Conservation (phyloP, 1,140 invertebrate species). For the Danaus melanippus region DNA sequence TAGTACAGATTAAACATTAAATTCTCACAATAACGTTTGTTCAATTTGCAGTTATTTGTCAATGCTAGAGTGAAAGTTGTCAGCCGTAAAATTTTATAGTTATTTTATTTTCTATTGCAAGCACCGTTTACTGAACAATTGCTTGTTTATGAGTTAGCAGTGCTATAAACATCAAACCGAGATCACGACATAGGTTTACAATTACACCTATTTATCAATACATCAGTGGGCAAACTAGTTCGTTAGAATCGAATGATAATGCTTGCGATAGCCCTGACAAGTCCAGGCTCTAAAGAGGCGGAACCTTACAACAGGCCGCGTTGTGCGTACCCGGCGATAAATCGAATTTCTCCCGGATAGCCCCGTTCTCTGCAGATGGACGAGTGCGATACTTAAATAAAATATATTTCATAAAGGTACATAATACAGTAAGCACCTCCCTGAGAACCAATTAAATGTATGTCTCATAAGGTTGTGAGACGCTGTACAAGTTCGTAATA, state of each 20-base stretch:
- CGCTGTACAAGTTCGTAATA: no score
- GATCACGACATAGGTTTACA: slow-evolving; percentile 3
- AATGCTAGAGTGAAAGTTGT: no score
- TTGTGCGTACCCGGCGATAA: slow-evolving; percentile 55
- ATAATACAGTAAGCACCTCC: no score
- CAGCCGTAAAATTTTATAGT: no score
- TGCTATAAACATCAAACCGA: no score
- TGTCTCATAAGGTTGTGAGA: no score
- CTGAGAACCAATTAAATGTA: no score
- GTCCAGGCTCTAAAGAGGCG: slow-evolving; percentile 44
- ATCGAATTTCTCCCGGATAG: slow-evolving; percentile 60
- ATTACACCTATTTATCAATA: slow-evolving; percentile 9
- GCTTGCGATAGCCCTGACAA: slow-evolving; percentile 43
- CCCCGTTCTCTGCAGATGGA: slow-evolving; percentile 48
- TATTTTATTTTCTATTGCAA: no score
- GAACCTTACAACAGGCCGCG: slow-evolving; percentile 51
- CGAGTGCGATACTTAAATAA: slow-evolving; percentile 44
- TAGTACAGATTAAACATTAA: no score
- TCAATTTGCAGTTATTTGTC: slow-evolving; percentile 10
- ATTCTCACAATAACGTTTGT: slow-evolving; percentile 6
- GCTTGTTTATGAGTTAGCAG: no score
- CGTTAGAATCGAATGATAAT: slow-evolving; percentile 34
- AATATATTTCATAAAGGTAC: slow-evolving; percentile 17
- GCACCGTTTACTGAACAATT: no score
- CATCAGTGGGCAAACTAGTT: slow-evolving; percentile 29